These are phyloP conservation scores for Harpalus rufipes DNA, from an alignment of 2,888 invertebrate species.

Conservation along the genomic window DNA sequence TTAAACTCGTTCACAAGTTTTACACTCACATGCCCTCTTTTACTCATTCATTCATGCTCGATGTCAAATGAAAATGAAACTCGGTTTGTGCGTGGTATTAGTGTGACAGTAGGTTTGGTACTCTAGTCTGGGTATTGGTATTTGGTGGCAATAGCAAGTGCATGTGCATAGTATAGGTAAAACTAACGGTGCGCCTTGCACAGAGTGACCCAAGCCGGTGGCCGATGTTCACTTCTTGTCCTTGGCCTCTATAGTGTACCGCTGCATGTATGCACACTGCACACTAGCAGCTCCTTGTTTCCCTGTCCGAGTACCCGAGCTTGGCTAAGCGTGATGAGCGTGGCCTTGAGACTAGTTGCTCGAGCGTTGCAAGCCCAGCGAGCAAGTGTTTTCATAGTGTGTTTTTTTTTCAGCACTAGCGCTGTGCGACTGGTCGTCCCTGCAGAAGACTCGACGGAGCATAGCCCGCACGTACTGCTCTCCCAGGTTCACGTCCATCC, in stretches of 20 bases:
- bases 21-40: slow-evolving; percentile 33
- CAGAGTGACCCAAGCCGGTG: slow-evolving; percentile 47
- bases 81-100: not conserved
- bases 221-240: slow-evolving; percentile 61
- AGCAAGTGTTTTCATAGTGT: slow-evolving; percentile 54
- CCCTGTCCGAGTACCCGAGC: slow-evolving; percentile 16
- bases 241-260: slow-evolving; percentile 65
- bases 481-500: slow-evolving; percentile 86
- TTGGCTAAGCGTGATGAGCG: slow-evolving; percentile 39
- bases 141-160: slow-evolving; percentile 15
- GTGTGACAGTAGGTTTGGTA: slow-evolving; percentile 10
- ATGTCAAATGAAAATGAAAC: slow-evolving; percentile 56
- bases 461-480: slow-evolving; percentile 90
- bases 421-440: slow-evolving; percentile 91
- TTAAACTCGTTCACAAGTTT: slow-evolving; percentile 45
- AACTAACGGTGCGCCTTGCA: slow-evolving; percentile 52
- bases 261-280: slow-evolving; percentile 43
- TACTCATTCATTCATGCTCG: slow-evolving; percentile 33
- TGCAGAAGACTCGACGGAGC: slow-evolving; percentile 88
- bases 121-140: not conserved
- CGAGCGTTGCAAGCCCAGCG: slow-evolving; percentile 56
- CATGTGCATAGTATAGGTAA: slow-evolving; percentile 39
- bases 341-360: slow-evolving; percentile 72
- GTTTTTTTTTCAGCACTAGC: slow-evolving; percentile 85
- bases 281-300: slow-evolving; percentile 28